Percentiles rank a stretch among this genome's conserved stretches.
These are phyloP conservation scores for Aphaenogaster rudis DNA, from an alignment of 1,140 invertebrate genomes.

Conservation along the genomic window DNA sequence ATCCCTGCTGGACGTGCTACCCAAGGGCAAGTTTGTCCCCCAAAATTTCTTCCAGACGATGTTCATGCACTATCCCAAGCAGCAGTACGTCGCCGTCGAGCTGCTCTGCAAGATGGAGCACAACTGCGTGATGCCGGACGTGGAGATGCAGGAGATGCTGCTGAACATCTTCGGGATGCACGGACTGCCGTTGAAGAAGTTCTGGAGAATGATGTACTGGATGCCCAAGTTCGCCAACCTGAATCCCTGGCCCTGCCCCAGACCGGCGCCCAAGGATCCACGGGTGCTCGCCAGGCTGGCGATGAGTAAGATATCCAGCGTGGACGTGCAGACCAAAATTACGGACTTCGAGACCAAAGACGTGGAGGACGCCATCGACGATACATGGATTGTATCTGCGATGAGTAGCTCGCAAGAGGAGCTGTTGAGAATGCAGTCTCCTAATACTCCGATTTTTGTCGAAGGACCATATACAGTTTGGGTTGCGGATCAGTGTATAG, in stretches of 20 bases:
- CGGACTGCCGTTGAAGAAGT: conserved; percentile 93
- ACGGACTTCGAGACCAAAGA: conserved; percentile 89
- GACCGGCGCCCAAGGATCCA: conserved; percentile 91
- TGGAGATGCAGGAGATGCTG: conserved; percentile 94
- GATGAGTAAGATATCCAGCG: conserved; percentile 94
- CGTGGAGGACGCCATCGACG: conserved; percentile 92
- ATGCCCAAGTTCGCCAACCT: conserved; percentile 98
- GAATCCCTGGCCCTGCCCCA: conserved; percentile 95
- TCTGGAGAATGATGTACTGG: conserved; percentile 98
- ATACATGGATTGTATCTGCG: conserved; percentile 97
- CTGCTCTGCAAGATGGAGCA: conserved; percentile 96
- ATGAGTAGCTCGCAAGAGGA: conserved; percentile 93
- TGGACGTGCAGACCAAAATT: conserved; percentile 93
- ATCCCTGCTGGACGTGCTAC: conserved; percentile 95
- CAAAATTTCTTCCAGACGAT: conserved; percentile 94
- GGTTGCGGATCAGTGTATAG: conserved; percentile 91
- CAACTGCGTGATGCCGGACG: conserved; percentile 96
- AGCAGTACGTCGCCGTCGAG: conserved; percentile 96
- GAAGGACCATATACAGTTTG: conserved; percentile 96
- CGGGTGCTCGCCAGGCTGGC: conserved; percentile 95
- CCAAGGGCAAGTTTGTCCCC: conserved; percentile 96
- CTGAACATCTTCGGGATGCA: conserved; percentile 94
- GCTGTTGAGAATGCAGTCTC: conserved; percentile 90
- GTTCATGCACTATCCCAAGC: conserved; percentile 97
- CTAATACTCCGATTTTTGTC: conserved; percentile 92